These are phyloP conservation scores for Hesperia comma DNA, from an alignment of 2,888 invertebrate genomes.

Conservation along the genomic window DNA sequence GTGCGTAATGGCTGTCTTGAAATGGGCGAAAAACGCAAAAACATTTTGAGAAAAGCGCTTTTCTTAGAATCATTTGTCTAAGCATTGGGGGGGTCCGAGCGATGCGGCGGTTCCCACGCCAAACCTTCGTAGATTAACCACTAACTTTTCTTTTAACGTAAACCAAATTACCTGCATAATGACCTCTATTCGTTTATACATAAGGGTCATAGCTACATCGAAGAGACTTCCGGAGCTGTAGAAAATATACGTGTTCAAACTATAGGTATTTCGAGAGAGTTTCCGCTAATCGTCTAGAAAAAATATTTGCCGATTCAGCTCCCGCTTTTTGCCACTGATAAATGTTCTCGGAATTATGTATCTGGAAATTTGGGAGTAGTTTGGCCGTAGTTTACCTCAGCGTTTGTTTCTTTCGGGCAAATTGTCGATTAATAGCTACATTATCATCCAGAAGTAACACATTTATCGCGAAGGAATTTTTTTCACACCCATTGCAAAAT, in stretches of 20 bases:
- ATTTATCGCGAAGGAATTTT: not conserved
- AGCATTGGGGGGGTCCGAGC: slow-evolving; percentile 76
- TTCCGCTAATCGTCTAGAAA: slow-evolving; percentile 80
- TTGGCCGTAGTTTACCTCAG: slow-evolving; percentile 49
- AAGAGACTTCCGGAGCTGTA: slow-evolving; percentile 12
- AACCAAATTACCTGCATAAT: slow-evolving; percentile 39
- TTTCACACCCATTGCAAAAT: too few species aligned
- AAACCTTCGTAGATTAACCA: slow-evolving; percentile 55
- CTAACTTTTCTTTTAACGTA: slow-evolving; percentile 33
- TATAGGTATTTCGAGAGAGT: slow-evolving; percentile 74
- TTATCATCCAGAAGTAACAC: not conserved
- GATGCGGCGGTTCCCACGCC: slow-evolving; percentile 77
- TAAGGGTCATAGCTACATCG: slow-evolving; percentile 11
- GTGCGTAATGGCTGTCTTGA: slow-evolving; percentile 37
- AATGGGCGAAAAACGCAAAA: slow-evolving; percentile 55
- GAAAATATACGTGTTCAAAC: slow-evolving; percentile 22
- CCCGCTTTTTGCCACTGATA: slow-evolving; percentile 73
- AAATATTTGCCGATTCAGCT: slow-evolving; percentile 79
- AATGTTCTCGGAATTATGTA: slow-evolving; percentile 74
- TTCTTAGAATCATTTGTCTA: slow-evolving; percentile 76
- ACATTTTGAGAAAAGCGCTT: slow-evolving; percentile 70
- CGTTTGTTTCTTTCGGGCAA: slow-evolving; percentile 6
- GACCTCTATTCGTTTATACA: slow-evolving; percentile 43
- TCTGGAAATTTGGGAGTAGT: slow-evolving; percentile 63
- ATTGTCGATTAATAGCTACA: slow-evolving; percentile 7